These are phyloP conservation scores for Petrolisthes manimaculis DNA, from an alignment of 2,888 invertebrate genomes.

Conservation along the genomic window DNA sequence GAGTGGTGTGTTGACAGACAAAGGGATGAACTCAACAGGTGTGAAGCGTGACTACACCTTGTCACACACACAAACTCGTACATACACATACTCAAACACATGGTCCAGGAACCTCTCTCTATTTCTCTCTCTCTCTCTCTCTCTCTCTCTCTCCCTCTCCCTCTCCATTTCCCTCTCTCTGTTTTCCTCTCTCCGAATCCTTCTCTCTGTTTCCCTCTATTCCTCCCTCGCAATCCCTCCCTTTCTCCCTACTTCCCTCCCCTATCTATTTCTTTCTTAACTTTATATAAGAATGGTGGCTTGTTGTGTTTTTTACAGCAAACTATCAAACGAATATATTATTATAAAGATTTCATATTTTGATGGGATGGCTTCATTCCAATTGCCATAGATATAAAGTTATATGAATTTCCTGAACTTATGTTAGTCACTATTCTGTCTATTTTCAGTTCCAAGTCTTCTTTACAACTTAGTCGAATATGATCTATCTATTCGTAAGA, in stretches of 20 bases:
- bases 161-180: neutral
- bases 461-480: too few relatives aligned
- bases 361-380: neutral
- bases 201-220: constrained; percentile 2
- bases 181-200: neutral
- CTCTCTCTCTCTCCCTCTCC: neutral
- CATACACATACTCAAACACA: constrained; percentile 18
- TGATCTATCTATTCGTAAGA: too few relatives aligned
- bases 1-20: too few relatives aligned
- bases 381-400: too few relatives aligned
- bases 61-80: constrained; percentile 12
- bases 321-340: too few relatives aligned
- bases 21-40: too few relatives aligned
- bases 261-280: neutral
- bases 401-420: too few relatives aligned
- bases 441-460: too few relatives aligned
- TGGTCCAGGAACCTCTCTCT: neutral
- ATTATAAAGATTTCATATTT: neutral
- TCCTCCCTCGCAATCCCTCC: neutral
- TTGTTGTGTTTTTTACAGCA: too few relatives aligned
- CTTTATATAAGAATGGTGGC: too few relatives aligned
- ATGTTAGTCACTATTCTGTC: too few relatives aligned
- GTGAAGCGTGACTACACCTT: too few relatives aligned
- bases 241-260: neutral
- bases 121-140: neutral